phyloP scores from a whole-genome alignment of 1,140 invertebrate species.

The Ladona fulva region DNA sequence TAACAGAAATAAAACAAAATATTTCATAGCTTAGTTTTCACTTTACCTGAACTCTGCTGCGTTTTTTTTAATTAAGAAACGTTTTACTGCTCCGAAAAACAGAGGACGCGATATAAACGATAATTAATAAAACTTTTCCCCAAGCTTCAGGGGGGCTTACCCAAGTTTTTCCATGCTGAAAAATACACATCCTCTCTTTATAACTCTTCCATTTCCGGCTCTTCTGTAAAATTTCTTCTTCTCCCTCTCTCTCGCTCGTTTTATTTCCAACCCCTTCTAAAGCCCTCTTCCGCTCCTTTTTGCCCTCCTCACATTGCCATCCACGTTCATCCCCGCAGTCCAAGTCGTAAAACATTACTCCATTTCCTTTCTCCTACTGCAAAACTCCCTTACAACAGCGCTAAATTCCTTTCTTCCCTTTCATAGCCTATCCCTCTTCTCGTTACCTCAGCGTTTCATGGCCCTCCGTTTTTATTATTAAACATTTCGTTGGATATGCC shows the following conservation, averaged over 20 bases:
- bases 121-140: too few relatives aligned
- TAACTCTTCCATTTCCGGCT: too few relatives aligned
- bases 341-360: not conserved
- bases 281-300: not conserved
- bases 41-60: too few relatives aligned
- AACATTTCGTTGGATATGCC: not conserved
- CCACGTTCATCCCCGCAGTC: not conserved
- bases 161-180: too few relatives aligned
- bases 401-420: constrained; percentile 6
- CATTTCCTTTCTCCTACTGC: not conserved
- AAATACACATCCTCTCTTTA: too few relatives aligned
- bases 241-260: not conserved
- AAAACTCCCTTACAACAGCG: not conserved
- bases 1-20: too few relatives aligned
- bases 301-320: not conserved
- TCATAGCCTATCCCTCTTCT: not conserved
- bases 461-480: not conserved
- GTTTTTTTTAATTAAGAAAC: too few relatives aligned
- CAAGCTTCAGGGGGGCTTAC: too few relatives aligned
- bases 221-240: not conserved
- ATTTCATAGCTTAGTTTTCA: too few relatives aligned
- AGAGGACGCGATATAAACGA: too few relatives aligned
- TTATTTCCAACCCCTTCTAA: constrained; percentile 6
- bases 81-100: too few relatives aligned
- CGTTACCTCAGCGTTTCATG: not conserved